Evolutionary conservation across 2,888 invertebrate genomes (phyloP).

Genomic region (Sminthurinus aureus): DNA sequence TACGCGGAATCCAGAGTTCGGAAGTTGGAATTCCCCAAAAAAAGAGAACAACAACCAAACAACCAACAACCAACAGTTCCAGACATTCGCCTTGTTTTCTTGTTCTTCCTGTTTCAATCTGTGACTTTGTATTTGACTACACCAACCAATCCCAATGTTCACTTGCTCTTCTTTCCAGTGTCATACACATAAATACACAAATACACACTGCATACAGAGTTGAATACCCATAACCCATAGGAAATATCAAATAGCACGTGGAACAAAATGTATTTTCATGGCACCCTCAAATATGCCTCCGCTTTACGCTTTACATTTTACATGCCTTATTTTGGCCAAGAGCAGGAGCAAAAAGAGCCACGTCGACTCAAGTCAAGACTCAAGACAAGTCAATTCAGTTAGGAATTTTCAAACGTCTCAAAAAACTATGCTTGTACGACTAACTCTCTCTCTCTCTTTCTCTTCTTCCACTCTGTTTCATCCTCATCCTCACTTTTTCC

Average conservation of each 20-base stretch:
- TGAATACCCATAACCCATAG: too few relatives aligned
- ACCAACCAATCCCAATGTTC: not conserved
- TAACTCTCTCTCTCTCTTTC: not conserved
- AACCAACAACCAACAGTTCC: not conserved
- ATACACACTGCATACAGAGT: not conserved
- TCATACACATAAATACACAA: not conserved
- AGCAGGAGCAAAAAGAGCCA: not conserved
- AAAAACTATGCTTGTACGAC: not conserved
- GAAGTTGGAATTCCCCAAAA: not conserved
- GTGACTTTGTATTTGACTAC: slow-evolving; percentile 7
- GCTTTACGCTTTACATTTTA: too few relatives aligned
- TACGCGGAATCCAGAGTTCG: not conserved
- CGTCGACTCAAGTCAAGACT: not conserved
- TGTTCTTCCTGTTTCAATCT: not conserved
- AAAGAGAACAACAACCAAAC: not conserved
- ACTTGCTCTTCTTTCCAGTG: not conserved
- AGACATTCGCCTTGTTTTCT: slow-evolving; percentile 8
- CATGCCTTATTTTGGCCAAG: slow-evolving; percentile 6
- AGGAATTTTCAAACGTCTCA: not conserved
- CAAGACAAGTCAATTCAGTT: not conserved
- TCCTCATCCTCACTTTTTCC: slow-evolving; percentile 7
- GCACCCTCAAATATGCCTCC: slow-evolving; percentile 5
- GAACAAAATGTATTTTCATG: not conserved
- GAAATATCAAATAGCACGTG: not conserved
- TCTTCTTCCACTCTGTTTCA: not conserved